Evolutionary conservation across 2,113 vertebrate genomes (phyloP).

Genomic region (Sinocyclocheilus anshuiensis): DNA sequence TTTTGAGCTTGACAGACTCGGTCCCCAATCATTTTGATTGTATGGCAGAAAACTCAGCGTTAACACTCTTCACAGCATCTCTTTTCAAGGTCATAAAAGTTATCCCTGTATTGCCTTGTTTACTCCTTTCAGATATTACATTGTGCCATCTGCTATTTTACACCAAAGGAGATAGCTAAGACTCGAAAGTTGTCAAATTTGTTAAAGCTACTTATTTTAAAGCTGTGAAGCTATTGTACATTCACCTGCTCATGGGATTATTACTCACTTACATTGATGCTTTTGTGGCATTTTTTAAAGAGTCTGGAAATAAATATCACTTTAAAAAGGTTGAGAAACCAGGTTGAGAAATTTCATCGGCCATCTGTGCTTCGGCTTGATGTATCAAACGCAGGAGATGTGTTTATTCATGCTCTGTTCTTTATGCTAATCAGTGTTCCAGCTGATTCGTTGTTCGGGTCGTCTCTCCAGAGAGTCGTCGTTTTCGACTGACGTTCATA

Average conservation of each 20-base stretch:
- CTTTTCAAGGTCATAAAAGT: background rate
- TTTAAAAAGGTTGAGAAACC: slow-evolving; percentile 11
- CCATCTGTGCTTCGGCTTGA: slow-evolving; percentile 13
- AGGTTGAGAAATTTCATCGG: slow-evolving; percentile 13
- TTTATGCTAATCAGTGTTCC: slow-evolving; percentile 52
- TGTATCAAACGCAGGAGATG: slow-evolving; percentile 21
- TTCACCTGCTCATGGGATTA: slow-evolving; percentile 5
- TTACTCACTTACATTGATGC: slow-evolving; percentile 7
- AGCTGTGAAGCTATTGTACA: background rate
- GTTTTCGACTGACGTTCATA: slow-evolving; percentile 12
- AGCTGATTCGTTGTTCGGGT: slow-evolving; percentile 36
- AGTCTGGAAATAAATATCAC: background rate
- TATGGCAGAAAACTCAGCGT: background rate
- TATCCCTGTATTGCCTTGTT: background rate
- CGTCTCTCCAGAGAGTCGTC: slow-evolving; percentile 45
- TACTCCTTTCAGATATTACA: background rate
- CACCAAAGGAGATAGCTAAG: background rate
- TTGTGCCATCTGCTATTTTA: background rate
- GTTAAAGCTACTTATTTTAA: background rate
- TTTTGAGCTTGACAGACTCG: background rate
- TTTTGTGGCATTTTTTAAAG: background rate
- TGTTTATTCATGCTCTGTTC: slow-evolving; percentile 44
- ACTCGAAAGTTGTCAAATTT: background rate
- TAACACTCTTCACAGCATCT: background rate
- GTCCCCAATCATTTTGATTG: background rate